A percentile compares a stretch with the other conserved stretches of the same genome.
Evolutionary conservation across 2,797 vertebrate genomes (phyloP).

Genomic region (Artibeus lituratus): DNA sequence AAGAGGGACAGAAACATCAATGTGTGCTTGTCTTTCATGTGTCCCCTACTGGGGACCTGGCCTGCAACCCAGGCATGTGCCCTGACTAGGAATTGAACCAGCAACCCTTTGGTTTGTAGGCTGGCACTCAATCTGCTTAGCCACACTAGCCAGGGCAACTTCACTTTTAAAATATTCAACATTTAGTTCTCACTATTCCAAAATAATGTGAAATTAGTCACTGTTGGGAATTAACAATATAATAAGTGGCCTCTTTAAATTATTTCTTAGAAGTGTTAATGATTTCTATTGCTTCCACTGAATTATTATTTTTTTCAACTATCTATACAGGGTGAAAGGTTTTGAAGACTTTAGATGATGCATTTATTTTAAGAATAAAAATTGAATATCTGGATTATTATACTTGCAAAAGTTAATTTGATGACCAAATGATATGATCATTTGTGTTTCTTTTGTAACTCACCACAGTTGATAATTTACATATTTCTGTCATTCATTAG

Average conservation of each 20-base stretch:
- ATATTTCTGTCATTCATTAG: not conserved
- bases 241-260: not conserved
- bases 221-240: not conserved
- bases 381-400: not conserved
- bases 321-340: not conserved
- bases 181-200: constrained; percentile 22
- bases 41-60: too few species aligned
- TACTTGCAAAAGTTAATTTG: not conserved
- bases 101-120: too few species aligned
- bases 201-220: constrained; percentile 5
- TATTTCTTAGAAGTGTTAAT: not conserved
- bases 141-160: not conserved
- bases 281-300: not conserved
- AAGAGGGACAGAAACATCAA: too few species aligned
- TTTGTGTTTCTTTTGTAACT: not conserved
- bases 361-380: not conserved
- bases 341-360: not conserved
- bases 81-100: too few species aligned
- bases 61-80: too few species aligned
- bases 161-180: constrained; percentile 24
- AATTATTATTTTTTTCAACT: not conserved
- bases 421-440: not conserved
- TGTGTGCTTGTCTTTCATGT: too few species aligned
- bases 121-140: too few species aligned
- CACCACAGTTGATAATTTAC: not conserved